Evolutionary conservation across 1,140 invertebrate genomes (phyloP).

Genomic region (Tetramorium parvispinum): DNA sequence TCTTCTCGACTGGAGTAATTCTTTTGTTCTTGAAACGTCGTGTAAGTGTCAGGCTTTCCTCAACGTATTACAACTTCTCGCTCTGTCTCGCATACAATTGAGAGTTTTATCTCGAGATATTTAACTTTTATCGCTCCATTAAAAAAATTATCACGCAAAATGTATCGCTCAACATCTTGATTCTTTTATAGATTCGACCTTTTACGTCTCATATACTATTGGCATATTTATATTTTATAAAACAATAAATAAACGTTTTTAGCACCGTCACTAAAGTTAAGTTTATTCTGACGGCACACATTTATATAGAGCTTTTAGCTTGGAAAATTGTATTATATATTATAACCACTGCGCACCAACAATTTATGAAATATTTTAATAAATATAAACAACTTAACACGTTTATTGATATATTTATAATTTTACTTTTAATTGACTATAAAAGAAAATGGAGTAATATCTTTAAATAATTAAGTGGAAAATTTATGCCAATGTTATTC

Average conservation of each 20-base stretch:
- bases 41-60: background rate
- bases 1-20: background rate
- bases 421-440: background rate
- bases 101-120: constrained; percentile 8
- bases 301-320: background rate
- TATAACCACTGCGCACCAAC: background rate
- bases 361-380: background rate
- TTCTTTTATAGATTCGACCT: background rate
- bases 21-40: background rate
- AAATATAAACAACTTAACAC: background rate
- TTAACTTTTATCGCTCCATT: background rate
- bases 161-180: background rate
- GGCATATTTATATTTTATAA: background rate
- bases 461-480: background rate
- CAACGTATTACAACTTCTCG: background rate
- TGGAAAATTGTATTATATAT: background rate
- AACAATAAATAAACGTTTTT: background rate
- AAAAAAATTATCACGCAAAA: background rate
- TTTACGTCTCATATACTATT: background rate
- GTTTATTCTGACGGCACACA: background rate
- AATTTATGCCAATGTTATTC: background rate
- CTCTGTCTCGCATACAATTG: background rate
- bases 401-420: background rate
- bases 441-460: background rate
- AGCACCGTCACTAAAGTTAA: background rate